phyloP scores from a whole-genome alignment of 2,888 invertebrate genomes.

The Drosophila subsilvestris region DNA sequence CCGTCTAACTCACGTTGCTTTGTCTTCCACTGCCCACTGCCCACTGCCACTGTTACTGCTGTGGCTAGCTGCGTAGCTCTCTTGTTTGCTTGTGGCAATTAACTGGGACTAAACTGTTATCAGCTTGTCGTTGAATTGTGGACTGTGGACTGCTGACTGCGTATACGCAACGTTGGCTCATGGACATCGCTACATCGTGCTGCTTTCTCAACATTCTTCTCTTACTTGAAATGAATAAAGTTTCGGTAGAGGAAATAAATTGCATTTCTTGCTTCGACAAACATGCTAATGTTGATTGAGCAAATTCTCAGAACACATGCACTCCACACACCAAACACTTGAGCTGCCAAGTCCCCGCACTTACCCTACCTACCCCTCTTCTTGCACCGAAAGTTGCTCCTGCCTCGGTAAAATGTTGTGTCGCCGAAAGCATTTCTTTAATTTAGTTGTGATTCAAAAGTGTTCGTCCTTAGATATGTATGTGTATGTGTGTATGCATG shows the following conservation, averaged over 20 bases:
- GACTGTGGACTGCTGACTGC: conserved; percentile 43
- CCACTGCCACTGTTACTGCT: conserved; percentile 5
- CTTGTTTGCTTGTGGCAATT: conserved; percentile 49
- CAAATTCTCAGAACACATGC: conserved; percentile 42
- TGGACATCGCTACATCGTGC: not conserved
- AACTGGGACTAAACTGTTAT: conserved; percentile 46
- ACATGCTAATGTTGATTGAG: conserved; percentile 68
- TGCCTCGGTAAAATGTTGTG: conserved; percentile 63
- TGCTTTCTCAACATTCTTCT: not conserved
- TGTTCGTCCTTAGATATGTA: conserved; percentile 41
- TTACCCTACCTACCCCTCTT: conserved; percentile 29
- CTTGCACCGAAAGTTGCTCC: conserved; percentile 33
- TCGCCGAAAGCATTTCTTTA: conserved; percentile 72
- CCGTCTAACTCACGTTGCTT: conserved; percentile 5
- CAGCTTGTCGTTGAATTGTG: conserved; percentile 38
- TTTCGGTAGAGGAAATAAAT: conserved; percentile 50
- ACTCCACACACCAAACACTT: conserved; percentile 32
- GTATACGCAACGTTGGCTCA: conserved; percentile 37
- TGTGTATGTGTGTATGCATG: conserved; percentile 14
- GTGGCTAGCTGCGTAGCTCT: conserved; percentile 12
- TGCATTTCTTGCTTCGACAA: conserved; percentile 64
- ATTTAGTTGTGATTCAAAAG: conserved; percentile 70
- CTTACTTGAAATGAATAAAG: conserved; percentile 46
- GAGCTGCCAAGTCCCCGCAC: conserved; percentile 42
- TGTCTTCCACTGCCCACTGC: conserved; percentile 5